Evolutionary conservation across 35 echinoderm and acorn worm genomes (phyloP), one percentile per base, ranked within the genome.

Genomic region (Chiridota heheva): DNA sequence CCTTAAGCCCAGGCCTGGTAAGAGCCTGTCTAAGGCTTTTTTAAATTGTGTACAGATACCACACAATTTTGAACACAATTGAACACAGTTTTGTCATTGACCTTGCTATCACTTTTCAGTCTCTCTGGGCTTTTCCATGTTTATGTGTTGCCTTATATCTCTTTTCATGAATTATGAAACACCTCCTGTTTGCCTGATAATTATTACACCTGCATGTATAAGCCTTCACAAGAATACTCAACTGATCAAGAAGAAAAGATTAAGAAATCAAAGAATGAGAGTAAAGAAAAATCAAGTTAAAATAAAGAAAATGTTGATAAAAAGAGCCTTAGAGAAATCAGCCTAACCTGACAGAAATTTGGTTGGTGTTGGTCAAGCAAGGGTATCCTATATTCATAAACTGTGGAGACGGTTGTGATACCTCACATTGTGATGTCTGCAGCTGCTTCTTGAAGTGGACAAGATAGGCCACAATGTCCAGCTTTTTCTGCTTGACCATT

Each of bases 401-500:
- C 27, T 74, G 47, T 29, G 43, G 42, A n/a, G 29, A 51, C 42
- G 43, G 36, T 74, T 44, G 70, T 42, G 2, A 74, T 17, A 51
- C 36, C 70, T 33, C 56, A 51, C 27, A 51, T 74, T 10, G 70
- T 32, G n/a, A n/a, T n/a, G n/a, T n/a, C n/a, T n/a, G n/a, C 17
- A 22, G 20, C 45, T 78, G 55, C 64, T 56, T 56, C 12, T 87
- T 72, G 75, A 89, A 96, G 63, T 96, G 93, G 13, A 96, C 93
- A n/a, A 96, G 58, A 63, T 96, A 96, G 4, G 93, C 93, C 33
- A 96, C 28, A 38, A 96, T 86, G 58, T 96, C 93, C 63, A 87
- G 93, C 36, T 90, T 87, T 28, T 88, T 67, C 31, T 90, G 82
- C 28, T 80, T 83, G 43, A 88, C 93, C 27, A 86, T 41, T 37